Percentiles rank a stretch among this genome's conserved stretches.
Conservation (phyloP, 2,888 invertebrate genomes). For the Heliconius erato region DNA sequence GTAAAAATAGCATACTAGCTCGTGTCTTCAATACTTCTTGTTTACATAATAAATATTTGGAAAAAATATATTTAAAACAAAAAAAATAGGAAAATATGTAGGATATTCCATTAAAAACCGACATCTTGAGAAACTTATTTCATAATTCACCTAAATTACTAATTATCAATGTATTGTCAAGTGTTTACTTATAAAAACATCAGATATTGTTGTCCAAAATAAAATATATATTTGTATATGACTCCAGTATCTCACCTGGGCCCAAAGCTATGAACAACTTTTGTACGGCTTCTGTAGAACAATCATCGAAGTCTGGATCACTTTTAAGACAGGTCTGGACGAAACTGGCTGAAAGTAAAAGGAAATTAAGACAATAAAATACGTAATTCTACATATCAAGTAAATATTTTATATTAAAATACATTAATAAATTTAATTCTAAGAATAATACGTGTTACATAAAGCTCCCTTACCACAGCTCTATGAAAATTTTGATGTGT, state of each 20-base stretch:
- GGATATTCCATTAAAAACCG: not conserved
- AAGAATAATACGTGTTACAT: not conserved
- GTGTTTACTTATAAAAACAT: not conserved
- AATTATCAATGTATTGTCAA: not conserved
- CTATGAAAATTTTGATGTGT: not conserved
- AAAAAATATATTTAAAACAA: not conserved
- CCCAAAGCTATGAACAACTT: conserved; percentile 87
- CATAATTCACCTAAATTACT: too few relatives aligned
- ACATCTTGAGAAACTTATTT: not conserved
- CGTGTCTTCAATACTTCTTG: not conserved
- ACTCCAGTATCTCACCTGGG: conserved; percentile 70
- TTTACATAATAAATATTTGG: not conserved
- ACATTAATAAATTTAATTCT: not conserved
- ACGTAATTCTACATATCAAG: not conserved
- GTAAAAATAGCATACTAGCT: conserved; percentile 26
- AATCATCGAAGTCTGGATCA: conserved; percentile 88
- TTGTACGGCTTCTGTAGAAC: conserved; percentile 89
- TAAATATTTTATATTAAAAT: not conserved
- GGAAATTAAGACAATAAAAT: conserved; percentile 51
- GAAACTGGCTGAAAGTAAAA: conserved; percentile 86
- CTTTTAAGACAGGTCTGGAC: conserved; percentile 88
- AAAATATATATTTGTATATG: not conserved
- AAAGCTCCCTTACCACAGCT: not conserved
- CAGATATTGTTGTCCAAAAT: not conserved
- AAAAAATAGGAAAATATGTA: not conserved